phyloP scores from a whole-genome alignment of 2,797 vertebrate genomes.

The Tamandua tetradactyla region DNA sequence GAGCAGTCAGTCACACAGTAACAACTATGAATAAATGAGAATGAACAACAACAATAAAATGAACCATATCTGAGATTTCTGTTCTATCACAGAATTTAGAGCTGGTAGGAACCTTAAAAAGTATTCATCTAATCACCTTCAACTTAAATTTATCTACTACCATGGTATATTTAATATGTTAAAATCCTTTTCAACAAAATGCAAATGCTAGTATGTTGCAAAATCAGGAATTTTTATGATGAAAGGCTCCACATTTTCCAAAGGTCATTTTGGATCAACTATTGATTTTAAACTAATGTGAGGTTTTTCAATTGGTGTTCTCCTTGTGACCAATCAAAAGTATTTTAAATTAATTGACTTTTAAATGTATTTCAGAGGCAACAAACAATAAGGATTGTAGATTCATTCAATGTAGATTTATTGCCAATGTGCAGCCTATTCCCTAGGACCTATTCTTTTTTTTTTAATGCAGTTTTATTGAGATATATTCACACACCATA shows the following conservation, averaged over 20 bases:
- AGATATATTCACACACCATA: too few species aligned
- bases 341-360: slow-evolving; percentile 39
- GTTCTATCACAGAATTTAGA: not conserved
- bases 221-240: not conserved
- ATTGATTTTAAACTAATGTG: not conserved
- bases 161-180: not conserved
- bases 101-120: not conserved
- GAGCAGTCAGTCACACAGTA: too few species aligned
- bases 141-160: not conserved
- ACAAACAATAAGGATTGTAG: slow-evolving; percentile 76
- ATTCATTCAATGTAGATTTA: slow-evolving; percentile 67
- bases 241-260: not conserved
- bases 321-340: not conserved
- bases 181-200: not conserved
- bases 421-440: slow-evolving; percentile 31
- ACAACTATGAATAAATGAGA: not conserved
- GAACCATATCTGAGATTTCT: not conserved
- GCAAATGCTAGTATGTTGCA: not conserved
- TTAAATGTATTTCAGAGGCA: slow-evolving; percentile 77
- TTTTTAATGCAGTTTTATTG: too few species aligned
- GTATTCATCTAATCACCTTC: not conserved
- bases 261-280: slow-evolving; percentile 52
- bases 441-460: slow-evolving; percentile 20
- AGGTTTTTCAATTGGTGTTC: slow-evolving; percentile 6
- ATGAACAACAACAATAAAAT: not conserved